Percentiles rank a stretch among this genome's conserved stretches.
These are phyloP conservation scores for Agrotis segetum DNA, from an alignment of 2,888 invertebrate species.

Conservation along the genomic window DNA sequence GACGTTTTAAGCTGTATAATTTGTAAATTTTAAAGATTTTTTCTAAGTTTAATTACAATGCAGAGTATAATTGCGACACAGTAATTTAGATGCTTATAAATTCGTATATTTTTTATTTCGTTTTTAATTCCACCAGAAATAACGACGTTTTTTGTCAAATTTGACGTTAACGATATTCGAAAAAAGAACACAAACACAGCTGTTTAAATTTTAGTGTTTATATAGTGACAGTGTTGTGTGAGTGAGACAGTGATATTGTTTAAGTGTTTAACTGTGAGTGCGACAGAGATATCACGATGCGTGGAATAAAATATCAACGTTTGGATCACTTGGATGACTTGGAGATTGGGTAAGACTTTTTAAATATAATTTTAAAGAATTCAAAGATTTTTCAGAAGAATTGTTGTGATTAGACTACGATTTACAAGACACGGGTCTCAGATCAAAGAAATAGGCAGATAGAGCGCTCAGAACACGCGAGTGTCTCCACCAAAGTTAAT, in stretches of 20 bases:
- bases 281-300: slow-evolving; percentile 71
- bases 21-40: too few species aligned
- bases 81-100: too few species aligned
- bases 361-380: neutral
- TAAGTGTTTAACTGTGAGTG: slow-evolving; percentile 55
- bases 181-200: slow-evolving; percentile 54
- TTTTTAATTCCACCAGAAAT: neutral
- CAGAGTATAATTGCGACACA: too few species aligned
- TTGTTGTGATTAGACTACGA: too few species aligned
- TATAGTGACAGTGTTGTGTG: slow-evolving; percentile 58
- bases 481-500: too few species aligned
- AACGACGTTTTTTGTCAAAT: slow-evolving; percentile 40
- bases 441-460: too few species aligned
- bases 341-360: slow-evolving; percentile 79
- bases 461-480: too few species aligned
- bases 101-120: too few species aligned
- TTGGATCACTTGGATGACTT: slow-evolving; percentile 81
- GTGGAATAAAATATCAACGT: slow-evolving; percentile 80
- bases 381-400: too few species aligned
- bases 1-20: too few species aligned
- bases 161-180: slow-evolving; percentile 40
- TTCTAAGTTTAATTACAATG: too few species aligned
- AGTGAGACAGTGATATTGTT: slow-evolving; percentile 61
- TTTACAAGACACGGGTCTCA: too few species aligned
- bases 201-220: slow-evolving; percentile 43